A percentile compares a stretch with the other conserved stretches of the same genome.
phyloP scores from a whole-genome alignment of 1,140 invertebrate species.

The Dysdera silvatica region DNA sequence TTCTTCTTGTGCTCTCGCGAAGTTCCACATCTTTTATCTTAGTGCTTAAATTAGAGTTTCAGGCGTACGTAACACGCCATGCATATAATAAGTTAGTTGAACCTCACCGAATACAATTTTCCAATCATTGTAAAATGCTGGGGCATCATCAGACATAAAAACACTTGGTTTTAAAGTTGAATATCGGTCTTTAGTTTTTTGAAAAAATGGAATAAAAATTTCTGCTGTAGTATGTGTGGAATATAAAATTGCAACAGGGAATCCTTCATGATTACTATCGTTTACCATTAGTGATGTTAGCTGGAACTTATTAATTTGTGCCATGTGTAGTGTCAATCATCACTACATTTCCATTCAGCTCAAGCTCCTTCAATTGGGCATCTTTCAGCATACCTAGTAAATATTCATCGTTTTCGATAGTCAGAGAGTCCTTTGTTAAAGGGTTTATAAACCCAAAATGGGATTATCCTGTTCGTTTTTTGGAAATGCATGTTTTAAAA shows the following conservation, averaged over 20 bases:
- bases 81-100: too few species aligned
- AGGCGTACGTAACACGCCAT: too few species aligned
- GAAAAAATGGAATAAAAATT: neutral
- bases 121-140: too few species aligned
- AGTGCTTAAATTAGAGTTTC: too few species aligned
- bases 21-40: too few species aligned
- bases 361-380: neutral
- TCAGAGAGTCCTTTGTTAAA: too few species aligned
- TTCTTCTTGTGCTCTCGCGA: too few species aligned
- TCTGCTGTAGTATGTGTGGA: neutral
- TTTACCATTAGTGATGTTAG: conserved; percentile 8
- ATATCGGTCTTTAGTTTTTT: neutral
- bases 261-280: neutral
- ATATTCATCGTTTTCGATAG: neutral
- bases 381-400: neutral
- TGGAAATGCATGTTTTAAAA: too few species aligned
- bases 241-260: neutral
- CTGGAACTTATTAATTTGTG: neutral
- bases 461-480: too few species aligned
- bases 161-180: neutral
- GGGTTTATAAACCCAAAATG: too few species aligned
- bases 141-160: neutral
- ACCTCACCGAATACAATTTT: neutral
- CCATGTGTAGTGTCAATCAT: conserved; percentile 13
- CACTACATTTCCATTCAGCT: neutral